Conservation (phyloP, 2,888 invertebrate species). For the Erannis defoliaria region DNA sequence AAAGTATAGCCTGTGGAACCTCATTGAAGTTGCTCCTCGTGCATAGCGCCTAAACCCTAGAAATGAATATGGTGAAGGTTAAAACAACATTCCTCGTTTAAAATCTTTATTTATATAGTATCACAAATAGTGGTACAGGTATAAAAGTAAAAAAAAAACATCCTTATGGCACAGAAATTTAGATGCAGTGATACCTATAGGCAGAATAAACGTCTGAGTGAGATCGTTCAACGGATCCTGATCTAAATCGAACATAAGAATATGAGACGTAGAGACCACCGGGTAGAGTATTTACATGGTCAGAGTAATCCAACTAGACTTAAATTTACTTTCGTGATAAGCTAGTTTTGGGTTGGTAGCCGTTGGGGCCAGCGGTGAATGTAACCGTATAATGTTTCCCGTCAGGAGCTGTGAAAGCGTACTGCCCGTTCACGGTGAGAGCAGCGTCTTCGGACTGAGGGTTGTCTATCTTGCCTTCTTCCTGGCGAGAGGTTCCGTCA, state of each 20-base stretch:
- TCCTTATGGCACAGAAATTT: constrained; percentile 80
- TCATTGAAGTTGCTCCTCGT: no score
- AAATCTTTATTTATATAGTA: constrained; percentile 36
- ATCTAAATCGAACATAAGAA: constrained; percentile 41
- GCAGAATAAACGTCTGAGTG: constrained; percentile 24
- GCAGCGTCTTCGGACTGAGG: constrained; percentile 88
- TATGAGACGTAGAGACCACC: constrained; percentile 27
- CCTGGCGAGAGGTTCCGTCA: constrained; percentile 88
- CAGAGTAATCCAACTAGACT: constrained; percentile 26
- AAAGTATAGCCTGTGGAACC: no score
- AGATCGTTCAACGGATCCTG: constrained; percentile 40
- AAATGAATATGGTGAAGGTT: no score
- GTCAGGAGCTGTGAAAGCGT: constrained; percentile 88
- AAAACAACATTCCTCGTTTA: constrained; percentile 25
- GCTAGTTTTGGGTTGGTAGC: constrained; percentile 86
- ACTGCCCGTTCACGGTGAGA: constrained; percentile 87
- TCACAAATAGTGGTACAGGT: constrained; percentile 42
- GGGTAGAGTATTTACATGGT: constrained; percentile 49
- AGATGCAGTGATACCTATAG: constrained; percentile 57
- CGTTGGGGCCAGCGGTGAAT: constrained; percentile 88
- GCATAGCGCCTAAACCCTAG: no score
- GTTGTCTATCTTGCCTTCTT: constrained; percentile 88
- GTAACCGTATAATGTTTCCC: constrained; percentile 89
- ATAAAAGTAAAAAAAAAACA: constrained; percentile 69
- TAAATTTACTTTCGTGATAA: constrained; percentile 71